Base-by-base conservation (phyloP, 2,797 vertebrate genomes). In the Hippopotamyrus pictus region DNA sequence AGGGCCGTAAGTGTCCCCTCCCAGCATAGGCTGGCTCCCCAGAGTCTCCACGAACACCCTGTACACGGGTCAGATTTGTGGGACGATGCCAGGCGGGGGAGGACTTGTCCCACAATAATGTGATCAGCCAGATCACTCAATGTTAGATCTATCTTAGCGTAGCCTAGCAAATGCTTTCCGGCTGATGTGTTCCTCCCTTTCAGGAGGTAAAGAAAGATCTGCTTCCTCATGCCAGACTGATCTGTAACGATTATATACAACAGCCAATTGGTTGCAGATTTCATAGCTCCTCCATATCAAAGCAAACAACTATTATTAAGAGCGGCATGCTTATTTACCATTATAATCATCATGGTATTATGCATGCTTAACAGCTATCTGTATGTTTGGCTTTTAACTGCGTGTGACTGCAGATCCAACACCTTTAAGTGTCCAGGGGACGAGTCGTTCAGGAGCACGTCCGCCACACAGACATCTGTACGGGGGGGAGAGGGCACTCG, bases 1-100 rank as follows among this genome's bases (percentile, higher is more conserved):
- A 6, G 17, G 5, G 17, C 5, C 54, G 6, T n/a, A 57, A n/a
- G 54, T 59, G 53, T 87, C 86, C 87, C 73, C 51, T 59, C 53
- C 59, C 87, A 59, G 88, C 88, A 76, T 53, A 86, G 82, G 83
- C 76, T 88, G 69, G 25, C 22, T 54, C 37, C 89, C 82, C 48
- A 50, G 53, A 83, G 86, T 8, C 86, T 84, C 69, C 3, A 8
- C 6, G 53, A 76, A 90, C 41, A 54, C 86, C 54, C 73, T 44
- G 37, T 25, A 54, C 37, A 82, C 5, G 51, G 22, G 33, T 82
- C 57, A 50, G 54, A 86, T 41, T 41, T 76, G 29, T 41, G 14
- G 14, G 33, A 76, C 1, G 33, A 76, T 54, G 17, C 9, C 48
- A 0, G 50, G 41, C 5, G 5, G 46, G 6, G 69, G 29, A 22